These are phyloP conservation scores for Microctonus hyperodae DNA, from an alignment of 2,888 invertebrate species.

Conservation along the genomic window DNA sequence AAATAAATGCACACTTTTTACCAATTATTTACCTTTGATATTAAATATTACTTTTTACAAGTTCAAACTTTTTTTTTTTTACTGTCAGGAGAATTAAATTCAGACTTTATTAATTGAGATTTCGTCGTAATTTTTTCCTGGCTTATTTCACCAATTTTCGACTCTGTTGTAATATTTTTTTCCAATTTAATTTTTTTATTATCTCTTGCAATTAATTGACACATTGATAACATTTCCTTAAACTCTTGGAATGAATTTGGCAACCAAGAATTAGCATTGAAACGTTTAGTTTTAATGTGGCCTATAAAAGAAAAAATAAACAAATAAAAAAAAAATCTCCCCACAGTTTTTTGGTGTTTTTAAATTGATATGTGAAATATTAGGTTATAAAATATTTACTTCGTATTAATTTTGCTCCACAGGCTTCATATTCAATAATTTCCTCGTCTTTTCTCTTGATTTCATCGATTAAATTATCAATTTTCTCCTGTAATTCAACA, in stretches of 20 bases:
- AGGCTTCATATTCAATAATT: constrained; percentile 55
- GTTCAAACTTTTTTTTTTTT: neutral
- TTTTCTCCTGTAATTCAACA: constrained; percentile 44
- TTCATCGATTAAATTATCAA: constrained; percentile 47
- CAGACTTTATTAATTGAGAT: neutral
- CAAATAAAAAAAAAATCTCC: constrained; percentile 5
- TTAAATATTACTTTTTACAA: neutral
- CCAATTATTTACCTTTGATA: constrained; percentile 24
- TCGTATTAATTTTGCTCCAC: constrained; percentile 52
- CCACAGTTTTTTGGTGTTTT: neutral
- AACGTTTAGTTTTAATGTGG: constrained; percentile 50
- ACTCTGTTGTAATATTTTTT: neutral
- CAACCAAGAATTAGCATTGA: constrained; percentile 44
- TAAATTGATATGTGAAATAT: neutral
- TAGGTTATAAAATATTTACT: constrained; percentile 44
- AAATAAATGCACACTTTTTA: constrained; percentile 53
- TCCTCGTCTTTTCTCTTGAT: constrained; percentile 55
- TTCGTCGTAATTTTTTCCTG: neutral
- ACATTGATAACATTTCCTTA: neutral
- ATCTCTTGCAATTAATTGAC: neutral
- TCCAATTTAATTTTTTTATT: neutral
- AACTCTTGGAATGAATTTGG: constrained; percentile 3
- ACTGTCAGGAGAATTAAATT: neutral
- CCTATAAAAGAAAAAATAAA: constrained; percentile 42
- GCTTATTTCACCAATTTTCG: neutral